Conservation (phyloP, 2,797 vertebrate species). For the Falco biarmicus region DNA sequence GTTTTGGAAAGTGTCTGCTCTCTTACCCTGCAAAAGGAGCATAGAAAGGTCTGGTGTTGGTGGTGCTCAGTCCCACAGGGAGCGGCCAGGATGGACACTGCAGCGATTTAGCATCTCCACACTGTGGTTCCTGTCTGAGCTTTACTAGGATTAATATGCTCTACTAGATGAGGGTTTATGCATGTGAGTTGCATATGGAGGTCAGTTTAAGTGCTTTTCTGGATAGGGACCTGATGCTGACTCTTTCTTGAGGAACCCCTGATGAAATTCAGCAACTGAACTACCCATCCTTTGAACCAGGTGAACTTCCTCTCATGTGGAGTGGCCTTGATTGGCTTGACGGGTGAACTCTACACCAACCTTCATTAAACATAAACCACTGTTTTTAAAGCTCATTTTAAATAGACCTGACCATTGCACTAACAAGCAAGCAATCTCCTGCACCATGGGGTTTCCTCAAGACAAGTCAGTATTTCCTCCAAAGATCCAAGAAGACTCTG, state of each 20-base stretch:
- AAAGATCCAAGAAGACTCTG: neutral
- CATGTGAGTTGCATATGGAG: neutral
- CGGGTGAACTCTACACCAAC: neutral
- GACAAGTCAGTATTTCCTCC: neutral
- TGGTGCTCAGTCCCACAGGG: neutral
- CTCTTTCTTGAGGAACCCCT: neutral
- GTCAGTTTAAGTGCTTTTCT: neutral
- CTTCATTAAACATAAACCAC: neutral
- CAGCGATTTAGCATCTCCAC: neutral
- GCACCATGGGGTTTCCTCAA: neutral
- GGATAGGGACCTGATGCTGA: neutral
- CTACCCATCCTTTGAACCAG: neutral
- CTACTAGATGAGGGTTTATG: neutral
- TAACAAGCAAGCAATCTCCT: neutral
- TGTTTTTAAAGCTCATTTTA: neutral
- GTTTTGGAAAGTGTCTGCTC: neutral
- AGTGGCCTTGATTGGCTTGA: neutral
- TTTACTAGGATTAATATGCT: neutral
- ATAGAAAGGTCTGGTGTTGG: neutral
- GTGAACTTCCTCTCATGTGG: neutral
- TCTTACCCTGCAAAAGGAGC: neutral
- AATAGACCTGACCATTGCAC: neutral
- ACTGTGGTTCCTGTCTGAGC: neutral
- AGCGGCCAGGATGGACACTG: neutral
- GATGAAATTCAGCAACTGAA: neutral